A percentile compares a stretch with the other conserved stretches of the same genome.
Evolutionary conservation across 2,888 invertebrate genomes (phyloP).

Genomic region (Polyommatus iphigenia): DNA sequence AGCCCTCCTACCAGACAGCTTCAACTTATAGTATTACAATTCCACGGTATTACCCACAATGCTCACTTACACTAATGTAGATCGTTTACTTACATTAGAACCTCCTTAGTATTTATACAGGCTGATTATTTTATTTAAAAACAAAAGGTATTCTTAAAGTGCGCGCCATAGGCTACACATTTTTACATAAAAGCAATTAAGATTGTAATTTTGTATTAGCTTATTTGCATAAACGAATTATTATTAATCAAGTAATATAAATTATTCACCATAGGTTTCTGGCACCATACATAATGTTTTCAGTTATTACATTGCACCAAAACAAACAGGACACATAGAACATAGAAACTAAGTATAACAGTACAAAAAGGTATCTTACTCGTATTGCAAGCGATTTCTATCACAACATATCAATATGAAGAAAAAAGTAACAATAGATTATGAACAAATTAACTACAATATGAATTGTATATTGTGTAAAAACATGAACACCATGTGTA

Average conservation of each 20-base stretch:
- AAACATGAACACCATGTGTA: constrained; percentile 23
- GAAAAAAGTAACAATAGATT: background rate
- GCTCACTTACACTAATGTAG: constrained; percentile 29
- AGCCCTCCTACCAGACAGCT: background rate
- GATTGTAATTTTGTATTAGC: too few relatives aligned
- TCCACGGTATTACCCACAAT: background rate
- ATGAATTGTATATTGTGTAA: background rate
- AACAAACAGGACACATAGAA: too few relatives aligned
- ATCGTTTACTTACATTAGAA: constrained; percentile 17
- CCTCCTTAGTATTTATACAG: constrained; percentile 2
- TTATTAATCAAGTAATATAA: too few relatives aligned
- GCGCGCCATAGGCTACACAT: background rate
- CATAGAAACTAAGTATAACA: too few relatives aligned
- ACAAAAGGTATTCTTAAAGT: background rate
- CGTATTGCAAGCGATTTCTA: too few relatives aligned
- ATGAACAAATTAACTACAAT: background rate
- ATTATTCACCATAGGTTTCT: too few relatives aligned
- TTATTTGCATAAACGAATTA: too few relatives aligned
- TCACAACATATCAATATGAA: too few relatives aligned
- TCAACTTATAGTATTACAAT: constrained; percentile 14
- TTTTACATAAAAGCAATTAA: too few relatives aligned
- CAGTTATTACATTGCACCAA: too few relatives aligned
- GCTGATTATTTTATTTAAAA: background rate
- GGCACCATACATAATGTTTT: too few relatives aligned
- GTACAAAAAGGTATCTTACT: too few relatives aligned